Base-by-base conservation (phyloP, 1,140 invertebrate genomes). In the Bicyclus anynana region DNA sequence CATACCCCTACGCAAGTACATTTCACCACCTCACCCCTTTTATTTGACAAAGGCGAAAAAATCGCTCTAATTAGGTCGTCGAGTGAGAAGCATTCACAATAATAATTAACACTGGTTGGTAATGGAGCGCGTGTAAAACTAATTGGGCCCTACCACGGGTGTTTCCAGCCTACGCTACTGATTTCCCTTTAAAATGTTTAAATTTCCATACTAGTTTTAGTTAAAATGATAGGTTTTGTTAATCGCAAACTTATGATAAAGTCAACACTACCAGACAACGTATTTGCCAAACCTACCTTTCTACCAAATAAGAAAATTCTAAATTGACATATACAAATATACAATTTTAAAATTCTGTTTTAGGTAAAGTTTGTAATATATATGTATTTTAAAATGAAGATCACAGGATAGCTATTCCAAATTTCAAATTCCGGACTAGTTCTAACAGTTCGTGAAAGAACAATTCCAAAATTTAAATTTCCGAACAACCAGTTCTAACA, bases 61-160 rank as follows among this genome's bases (percentile, higher is more conserved):
- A 74, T 62, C 72, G 75, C 69, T 77, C 73, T 82, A 84, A 86
- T 86, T 86, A 86, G 81, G 78, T 83, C 74, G 76, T 79, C 73
- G 74, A 84, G 78, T 83, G 77, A 77, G 72, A 74, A 79, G 74
- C 74, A 70, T 77, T 73, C 74, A 83, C 80, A 82, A 83, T 84
- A 81, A 84, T 83, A 85, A 87, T 87, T 84, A 87, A 85, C 80
- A 84, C 80, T 77, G 79, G 68, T 73, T 76, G 61, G 80, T 85
- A 85, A 87, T 85, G 80, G 83, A 84, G 74, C 82, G 72, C 71
- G 72, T 71, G 78, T 84, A 87, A 87, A 85, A 87, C 84, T 87
- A 87, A 87, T 87, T 87, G 80, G 75, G 73, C 65, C 54, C 70
- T 75, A 74, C 72, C 71, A 72, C 60, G 60, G 63, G 67, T 74